These are phyloP conservation scores for Phrixothrix hirtus DNA, from an alignment of 2,888 invertebrate genomes.

Conservation along the genomic window DNA sequence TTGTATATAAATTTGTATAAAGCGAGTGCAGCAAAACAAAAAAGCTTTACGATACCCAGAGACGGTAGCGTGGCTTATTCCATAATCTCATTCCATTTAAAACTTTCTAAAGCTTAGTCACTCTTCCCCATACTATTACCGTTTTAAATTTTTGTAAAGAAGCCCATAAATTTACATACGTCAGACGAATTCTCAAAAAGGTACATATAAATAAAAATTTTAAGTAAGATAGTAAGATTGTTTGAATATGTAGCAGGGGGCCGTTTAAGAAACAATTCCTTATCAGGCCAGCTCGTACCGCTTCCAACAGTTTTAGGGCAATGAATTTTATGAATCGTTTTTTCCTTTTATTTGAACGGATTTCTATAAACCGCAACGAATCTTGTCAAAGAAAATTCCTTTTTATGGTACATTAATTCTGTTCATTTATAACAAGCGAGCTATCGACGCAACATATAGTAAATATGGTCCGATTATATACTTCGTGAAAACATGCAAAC, in stretches of 20 bases:
- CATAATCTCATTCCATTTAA: conserved; percentile 15
- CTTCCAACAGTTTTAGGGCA: conserved; percentile 9
- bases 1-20: conserved; percentile 35
- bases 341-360: conserved; percentile 6
- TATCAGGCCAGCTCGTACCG: conserved; percentile 8
- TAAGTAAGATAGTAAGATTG: conserved; percentile 4
- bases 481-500: conserved; percentile 12
- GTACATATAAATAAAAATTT: conserved; percentile 5
- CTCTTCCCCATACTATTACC: too few species aligned
- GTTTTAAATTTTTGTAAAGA: conserved; percentile 3
- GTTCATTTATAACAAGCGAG: conserved; percentile 10
- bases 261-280: conserved; percentile 7
- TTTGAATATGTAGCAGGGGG: conserved; percentile 8
- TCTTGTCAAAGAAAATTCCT: conserved; percentile 12
- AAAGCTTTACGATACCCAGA: conserved; percentile 11
- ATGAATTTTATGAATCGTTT: conserved; percentile 13
- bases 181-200: conserved; percentile 7
- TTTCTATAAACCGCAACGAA: conserved; percentile 11
- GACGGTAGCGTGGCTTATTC: conserved; percentile 13
- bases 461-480: conserved; percentile 13
- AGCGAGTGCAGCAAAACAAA: conserved; percentile 19
- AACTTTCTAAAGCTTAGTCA: conserved; percentile 14
- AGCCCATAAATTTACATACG: conserved; percentile 5
- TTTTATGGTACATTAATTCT: conserved; percentile 17
- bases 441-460: conserved; percentile 13